Evolutionary conservation across 2,888 invertebrate species (phyloP).

Genomic region (Tetragonula carbonaria): DNA sequence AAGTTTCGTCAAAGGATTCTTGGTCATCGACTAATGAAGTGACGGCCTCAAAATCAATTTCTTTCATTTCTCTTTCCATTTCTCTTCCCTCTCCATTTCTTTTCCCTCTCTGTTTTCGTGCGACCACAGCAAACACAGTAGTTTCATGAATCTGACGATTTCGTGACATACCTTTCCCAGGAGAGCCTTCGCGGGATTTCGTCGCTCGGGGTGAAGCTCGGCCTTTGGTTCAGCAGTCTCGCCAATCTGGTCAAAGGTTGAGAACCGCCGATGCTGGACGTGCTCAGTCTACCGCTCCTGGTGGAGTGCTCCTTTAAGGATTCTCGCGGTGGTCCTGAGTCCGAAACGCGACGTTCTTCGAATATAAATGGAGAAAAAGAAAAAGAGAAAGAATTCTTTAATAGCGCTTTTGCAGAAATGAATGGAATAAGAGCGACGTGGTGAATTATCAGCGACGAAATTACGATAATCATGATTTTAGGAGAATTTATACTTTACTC

Average conservation of each 20-base stretch:
- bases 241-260: slow-evolving; percentile 85
- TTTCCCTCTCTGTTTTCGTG: not conserved
- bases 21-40: not conserved
- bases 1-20: not conserved
- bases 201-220: slow-evolving; percentile 82
- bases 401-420: not conserved
- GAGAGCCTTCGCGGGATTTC: slow-evolving; percentile 85
- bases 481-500: too few species aligned
- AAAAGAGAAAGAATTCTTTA: too few species aligned
- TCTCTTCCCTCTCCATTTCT: not conserved
- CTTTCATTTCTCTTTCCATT: not conserved
- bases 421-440: not conserved
- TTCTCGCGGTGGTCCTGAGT: slow-evolving; percentile 74
- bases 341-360: slow-evolving; percentile 79
- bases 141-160: slow-evolving; percentile 1
- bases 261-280: slow-evolving; percentile 80
- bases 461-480: too few species aligned
- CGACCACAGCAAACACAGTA: not conserved
- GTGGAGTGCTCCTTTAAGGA: slow-evolving; percentile 74
- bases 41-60: not conserved
- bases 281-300: slow-evolving; percentile 76
- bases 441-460: too few species aligned
- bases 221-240: slow-evolving; percentile 86
- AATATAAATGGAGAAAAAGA: not conserved
- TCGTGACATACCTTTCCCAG: slow-evolving; percentile 85